phyloP scores from a whole-genome alignment of 2,888 invertebrate genomes.

The Tenthredo notha region DNA sequence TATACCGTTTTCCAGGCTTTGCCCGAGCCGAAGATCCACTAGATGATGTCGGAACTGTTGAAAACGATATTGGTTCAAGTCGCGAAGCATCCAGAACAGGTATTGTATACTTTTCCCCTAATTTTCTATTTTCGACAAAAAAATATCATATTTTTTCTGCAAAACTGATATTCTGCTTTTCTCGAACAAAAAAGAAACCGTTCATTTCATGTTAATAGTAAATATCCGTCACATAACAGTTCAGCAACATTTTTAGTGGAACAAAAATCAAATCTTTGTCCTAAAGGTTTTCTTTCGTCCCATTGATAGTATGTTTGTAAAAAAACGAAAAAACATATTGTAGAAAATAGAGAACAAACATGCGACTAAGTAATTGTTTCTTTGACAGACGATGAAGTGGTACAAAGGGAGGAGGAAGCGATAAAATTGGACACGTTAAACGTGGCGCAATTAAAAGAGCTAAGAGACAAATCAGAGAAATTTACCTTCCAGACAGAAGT shows the following conservation, averaged over 20 bases:
- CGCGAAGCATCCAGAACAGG: slow-evolving; percentile 95
- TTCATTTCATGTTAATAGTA: not conserved
- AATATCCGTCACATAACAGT: not conserved
- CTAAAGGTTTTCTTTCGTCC: too few relatives aligned
- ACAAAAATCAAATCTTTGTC: not conserved
- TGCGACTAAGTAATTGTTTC: not conserved
- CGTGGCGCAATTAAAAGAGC: slow-evolving; percentile 95
- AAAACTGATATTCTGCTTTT: not conserved
- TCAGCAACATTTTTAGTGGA: not conserved
- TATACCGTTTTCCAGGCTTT: slow-evolving; percentile 76
- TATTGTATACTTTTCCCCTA: slow-evolving; percentile 76
- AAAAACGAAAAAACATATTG: too few relatives aligned
- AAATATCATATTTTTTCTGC: not conserved
- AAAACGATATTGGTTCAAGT: slow-evolving; percentile 90
- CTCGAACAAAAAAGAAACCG: not conserved
- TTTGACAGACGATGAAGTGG: slow-evolving; percentile 91
- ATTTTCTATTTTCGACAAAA: slow-evolving; percentile 68
- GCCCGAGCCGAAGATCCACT: slow-evolving; percentile 77
- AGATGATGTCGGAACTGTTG: slow-evolving; percentile 83
- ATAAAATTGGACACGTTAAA: slow-evolving; percentile 97
- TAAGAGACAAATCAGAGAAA: slow-evolving; percentile 93
- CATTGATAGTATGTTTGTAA: too few relatives aligned
- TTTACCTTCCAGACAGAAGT: slow-evolving; percentile 98
- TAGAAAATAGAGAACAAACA: not conserved
- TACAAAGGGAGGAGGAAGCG: slow-evolving; percentile 96